Conservation (phyloP, 1,140 invertebrate species). For the Aricia agestis region DNA sequence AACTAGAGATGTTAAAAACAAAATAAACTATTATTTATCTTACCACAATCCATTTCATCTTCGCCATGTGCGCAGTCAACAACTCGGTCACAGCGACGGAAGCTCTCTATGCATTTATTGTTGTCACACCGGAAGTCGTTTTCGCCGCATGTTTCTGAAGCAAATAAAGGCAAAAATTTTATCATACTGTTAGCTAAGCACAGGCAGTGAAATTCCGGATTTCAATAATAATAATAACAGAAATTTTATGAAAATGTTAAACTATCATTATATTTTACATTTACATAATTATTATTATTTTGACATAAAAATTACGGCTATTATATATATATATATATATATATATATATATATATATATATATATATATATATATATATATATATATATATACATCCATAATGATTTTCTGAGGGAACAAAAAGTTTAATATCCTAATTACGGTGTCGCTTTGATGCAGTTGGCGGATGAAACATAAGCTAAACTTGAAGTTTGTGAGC, state of each 20-base stretch:
- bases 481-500: constrained; percentile 16
- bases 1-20: too few species aligned
- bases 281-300: too few species aligned
- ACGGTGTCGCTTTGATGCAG: background rate
- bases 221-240: too few species aligned
- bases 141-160: constrained; percentile 77
- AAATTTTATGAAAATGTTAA: too few species aligned
- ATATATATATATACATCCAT: too few species aligned
- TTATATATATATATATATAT: too few species aligned
- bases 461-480: background rate
- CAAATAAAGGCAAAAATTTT: constrained; percentile 34
- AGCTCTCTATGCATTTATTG: constrained; percentile 81
- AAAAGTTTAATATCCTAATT: background rate
- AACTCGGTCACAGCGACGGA: constrained; percentile 80
- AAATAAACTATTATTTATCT: background rate
- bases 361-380: too few species aligned
- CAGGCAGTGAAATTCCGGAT: too few species aligned
- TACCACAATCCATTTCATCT: constrained; percentile 77
- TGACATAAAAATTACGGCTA: too few species aligned
- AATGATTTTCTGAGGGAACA: background rate
- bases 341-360: too few species aligned
- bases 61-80: constrained; percentile 83
- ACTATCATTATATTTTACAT: too few species aligned
- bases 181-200: background rate
- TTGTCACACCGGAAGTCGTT: constrained; percentile 80